A percentile compares a stretch with the other conserved stretches of the same genome.
Evolutionary conservation across 2,113 vertebrate genomes (phyloP).

Genomic region (Columba janthina): DNA sequence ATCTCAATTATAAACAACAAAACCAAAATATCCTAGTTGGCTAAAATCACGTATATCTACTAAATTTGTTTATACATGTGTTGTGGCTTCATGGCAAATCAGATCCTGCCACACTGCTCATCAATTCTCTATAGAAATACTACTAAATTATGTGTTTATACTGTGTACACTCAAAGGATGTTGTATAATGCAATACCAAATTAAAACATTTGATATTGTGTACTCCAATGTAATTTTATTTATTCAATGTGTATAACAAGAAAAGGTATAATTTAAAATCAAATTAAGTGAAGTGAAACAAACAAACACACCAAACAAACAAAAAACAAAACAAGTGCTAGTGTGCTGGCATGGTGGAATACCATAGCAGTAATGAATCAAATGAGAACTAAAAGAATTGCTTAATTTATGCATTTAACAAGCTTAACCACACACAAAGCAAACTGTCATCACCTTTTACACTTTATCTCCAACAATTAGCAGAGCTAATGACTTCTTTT

Average conservation of each 20-base stretch:
- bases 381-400: not conserved
- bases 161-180: not conserved
- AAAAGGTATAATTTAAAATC: not conserved
- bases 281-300: not conserved
- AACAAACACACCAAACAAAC: too few relatives aligned
- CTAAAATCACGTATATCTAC: not conserved
- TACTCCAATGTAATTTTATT: not conserved
- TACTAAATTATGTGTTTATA: not conserved
- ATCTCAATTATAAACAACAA: not conserved
- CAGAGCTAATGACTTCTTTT: constrained; percentile 40
- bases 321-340: not conserved
- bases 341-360: not conserved
- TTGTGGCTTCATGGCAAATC: not conserved
- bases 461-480: constrained; percentile 40
- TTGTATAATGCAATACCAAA: not conserved
- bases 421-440: constrained; percentile 10
- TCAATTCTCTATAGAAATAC: not conserved
- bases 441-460: not conserved
- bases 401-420: not conserved
- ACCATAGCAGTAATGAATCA: not conserved
- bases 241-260: not conserved
- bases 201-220: not conserved
- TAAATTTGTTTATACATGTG: not conserved
- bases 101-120: not conserved
- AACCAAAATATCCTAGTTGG: not conserved